Evolutionary conservation across 2,113 vertebrate species (phyloP).

Genomic region (Smithornis capensis): DNA sequence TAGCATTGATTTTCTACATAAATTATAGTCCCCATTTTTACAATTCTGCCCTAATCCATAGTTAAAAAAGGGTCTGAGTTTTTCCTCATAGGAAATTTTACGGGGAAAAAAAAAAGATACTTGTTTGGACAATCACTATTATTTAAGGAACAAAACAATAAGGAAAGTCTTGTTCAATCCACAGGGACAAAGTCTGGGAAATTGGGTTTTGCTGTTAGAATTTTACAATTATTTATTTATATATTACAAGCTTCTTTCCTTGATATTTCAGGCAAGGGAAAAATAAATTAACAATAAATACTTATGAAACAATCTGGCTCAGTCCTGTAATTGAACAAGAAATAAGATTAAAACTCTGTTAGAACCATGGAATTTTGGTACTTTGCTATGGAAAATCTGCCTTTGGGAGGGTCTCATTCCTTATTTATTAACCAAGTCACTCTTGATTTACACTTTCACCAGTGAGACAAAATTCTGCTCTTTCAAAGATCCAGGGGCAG

Average conservation of each 20-base stretch:
- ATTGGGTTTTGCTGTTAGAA: rapidly evolving
- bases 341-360: not conserved
- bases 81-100: not conserved
- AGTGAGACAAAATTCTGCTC: not conserved
- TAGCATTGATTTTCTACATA: not conserved
- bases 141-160: not conserved
- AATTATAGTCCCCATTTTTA: not conserved
- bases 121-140: not conserved
- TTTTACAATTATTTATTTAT: not conserved
- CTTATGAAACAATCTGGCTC: not conserved
- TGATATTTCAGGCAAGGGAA: not conserved
- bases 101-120: not conserved
- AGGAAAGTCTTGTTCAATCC: not conserved
- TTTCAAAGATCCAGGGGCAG: not conserved
- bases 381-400: not conserved
- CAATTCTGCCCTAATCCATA: not conserved
- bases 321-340: not conserved
- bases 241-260: not conserved
- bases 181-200: not conserved
- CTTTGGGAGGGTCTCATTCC: not conserved
- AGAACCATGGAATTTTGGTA: not conserved
- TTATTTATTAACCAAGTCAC: not conserved
- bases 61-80: not conserved
- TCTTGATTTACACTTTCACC: not conserved
- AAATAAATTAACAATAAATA: not conserved